Percentiles rank a stretch among this genome's conserved stretches.
Conservation (phyloP, 23 tunicate genomes). For the Ascidia mentula region DNA sequence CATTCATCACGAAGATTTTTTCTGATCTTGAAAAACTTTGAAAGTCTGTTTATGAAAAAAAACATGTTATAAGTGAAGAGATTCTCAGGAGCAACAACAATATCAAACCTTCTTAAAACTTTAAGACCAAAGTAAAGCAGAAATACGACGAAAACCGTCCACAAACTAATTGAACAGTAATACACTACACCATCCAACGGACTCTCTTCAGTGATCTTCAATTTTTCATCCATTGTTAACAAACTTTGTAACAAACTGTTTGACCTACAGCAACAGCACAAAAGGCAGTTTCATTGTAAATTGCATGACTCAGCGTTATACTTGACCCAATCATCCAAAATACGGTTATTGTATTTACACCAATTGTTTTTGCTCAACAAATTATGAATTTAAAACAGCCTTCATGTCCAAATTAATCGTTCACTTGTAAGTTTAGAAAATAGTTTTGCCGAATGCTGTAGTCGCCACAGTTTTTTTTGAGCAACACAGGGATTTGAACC, state of each 20-base stretch:
- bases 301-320: too few relatives aligned
- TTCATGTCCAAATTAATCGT: too few relatives aligned
- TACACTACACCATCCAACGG: background rate
- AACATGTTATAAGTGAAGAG: background rate
- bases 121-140: background rate
- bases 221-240: background rate
- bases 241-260: background rate
- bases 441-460: too few relatives aligned
- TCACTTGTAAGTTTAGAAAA: too few relatives aligned
- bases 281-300: too few relatives aligned
- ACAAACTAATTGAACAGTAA: background rate
- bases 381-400: too few relatives aligned
- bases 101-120: constrained; percentile 5
- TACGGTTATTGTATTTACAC: too few relatives aligned
- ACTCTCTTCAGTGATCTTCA: background rate
- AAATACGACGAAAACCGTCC: background rate
- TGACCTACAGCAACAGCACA: too few relatives aligned
- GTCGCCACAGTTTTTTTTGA: too few relatives aligned
- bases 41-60: background rate
- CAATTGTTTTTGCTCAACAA: too few relatives aligned
- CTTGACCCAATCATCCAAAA: too few relatives aligned
- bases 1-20: constrained; percentile 45
- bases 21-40: constrained; percentile 15
- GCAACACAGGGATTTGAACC: too few relatives aligned
- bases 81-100: background rate